phyloP scores from a whole-genome alignment of 2,797 vertebrate genomes.

The Orientallactaga sibirica region DNA sequence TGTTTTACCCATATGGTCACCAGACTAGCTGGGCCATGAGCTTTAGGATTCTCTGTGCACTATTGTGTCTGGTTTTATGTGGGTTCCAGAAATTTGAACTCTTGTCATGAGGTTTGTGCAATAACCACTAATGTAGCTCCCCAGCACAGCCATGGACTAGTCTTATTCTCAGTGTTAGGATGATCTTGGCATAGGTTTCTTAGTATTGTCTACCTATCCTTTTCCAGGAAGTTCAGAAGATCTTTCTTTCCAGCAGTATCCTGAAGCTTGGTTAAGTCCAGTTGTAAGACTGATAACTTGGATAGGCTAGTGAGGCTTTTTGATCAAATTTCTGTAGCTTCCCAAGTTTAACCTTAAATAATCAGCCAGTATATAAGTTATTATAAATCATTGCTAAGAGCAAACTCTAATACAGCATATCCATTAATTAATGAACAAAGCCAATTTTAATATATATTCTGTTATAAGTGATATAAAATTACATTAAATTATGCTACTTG shows the following conservation, averaged over 20 bases:
- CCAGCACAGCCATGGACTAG: not conserved
- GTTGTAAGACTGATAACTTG: not conserved
- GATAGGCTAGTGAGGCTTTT: not conserved
- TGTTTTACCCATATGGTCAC: no score
- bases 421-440: not conserved
- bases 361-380: not conserved
- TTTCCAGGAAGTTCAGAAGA: slow-evolving; percentile 34
- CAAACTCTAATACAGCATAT: not conserved
- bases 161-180: not conserved
- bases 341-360: slow-evolving; percentile 16
- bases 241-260: slow-evolving; percentile 35
- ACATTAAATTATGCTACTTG: not conserved
- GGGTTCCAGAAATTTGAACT: no score
- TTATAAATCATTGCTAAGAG: slow-evolving; percentile 1
- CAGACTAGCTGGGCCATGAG: no score
- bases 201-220: not conserved
- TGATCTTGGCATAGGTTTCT: slow-evolving; percentile 49
- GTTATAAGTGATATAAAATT: slow-evolving; percentile 15
- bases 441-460: not conserved
- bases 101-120: no score
- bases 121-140: no score
- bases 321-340: slow-evolving; percentile 34
- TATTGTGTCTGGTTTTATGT: no score
- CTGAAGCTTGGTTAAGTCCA: not conserved
- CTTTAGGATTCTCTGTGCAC: no score